Evolutionary conservation across 2,888 invertebrate species (phyloP), one percentile per base, ranked within the genome.

Genomic region (Drosophila conformis): DNA sequence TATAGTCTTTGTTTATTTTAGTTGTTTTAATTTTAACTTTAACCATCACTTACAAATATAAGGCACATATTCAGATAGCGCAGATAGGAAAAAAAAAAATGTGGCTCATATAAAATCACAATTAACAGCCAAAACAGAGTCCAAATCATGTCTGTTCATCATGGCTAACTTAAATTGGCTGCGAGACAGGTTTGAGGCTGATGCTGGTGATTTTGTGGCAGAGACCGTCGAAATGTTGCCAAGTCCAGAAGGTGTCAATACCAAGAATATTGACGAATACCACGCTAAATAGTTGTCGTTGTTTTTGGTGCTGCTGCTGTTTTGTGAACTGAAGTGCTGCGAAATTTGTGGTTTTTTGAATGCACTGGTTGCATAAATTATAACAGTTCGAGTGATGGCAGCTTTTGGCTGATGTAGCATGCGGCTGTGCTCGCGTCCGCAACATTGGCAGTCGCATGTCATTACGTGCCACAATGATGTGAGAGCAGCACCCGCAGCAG

Each of bases 381-480:
- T 76, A 51, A 42, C 29, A 35, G 54, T 25, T 18, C 40, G 46
- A 70, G 75, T 59, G 74, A n/a, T 67, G 66, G n/a, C 52, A 58
- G 48, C 57, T 42, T 54, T 42, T 49, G 11, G 54, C 31, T 69
- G 51, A 54, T 40, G 52, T 35, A 54, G 51, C 60, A 59, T 73
- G 56, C 29, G 67, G 48, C 58, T 63, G 57, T 54, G 63, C 67
- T 29, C 64, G 69, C 69, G 83, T 73, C 83, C 81, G 59, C 83
- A 80, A 72, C 86, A 80, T 83, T 82, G 84, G 65, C 88, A 83
- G 77, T 77, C 87, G 73, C 87, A 86, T 87, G 89, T 83, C 89
- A 87, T 88, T 83, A 83, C 77, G 82, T 86, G 89, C 79, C 69
- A 78, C 76, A 76, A 76, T 66, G 36, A 62, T 48, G 64, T 72